Base-by-base conservation (phyloP, 2,888 invertebrate genomes). In the Netelia inedita region DNA sequence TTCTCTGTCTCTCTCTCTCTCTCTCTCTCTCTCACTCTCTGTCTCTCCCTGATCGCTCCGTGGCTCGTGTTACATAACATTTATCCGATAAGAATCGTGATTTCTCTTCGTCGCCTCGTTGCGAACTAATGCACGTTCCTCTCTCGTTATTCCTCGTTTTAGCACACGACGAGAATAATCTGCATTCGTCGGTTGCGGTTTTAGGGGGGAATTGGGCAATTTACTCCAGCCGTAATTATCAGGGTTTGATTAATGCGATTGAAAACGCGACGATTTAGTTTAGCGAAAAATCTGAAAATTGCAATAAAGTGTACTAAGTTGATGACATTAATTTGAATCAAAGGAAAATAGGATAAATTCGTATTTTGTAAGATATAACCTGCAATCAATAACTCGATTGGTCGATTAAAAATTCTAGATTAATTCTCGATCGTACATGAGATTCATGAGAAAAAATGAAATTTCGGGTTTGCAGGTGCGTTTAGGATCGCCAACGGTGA, bases 401-500 rank as follows among this genome's bases (percentile, higher is more conserved):
- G 6, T 35, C 35, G 35, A 28, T 35, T 35, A 6, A 35, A 35
- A 3, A 35, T 35, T 5, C 3, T 5, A 35, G 35, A 35, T 35
- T 35, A 35, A 35, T 35, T 6, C 35, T 6, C 35, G 35, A 6
- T 5, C 35, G 35, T 35, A 6, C 35, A 1, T 6, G 35, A 35
- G 35, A 35, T 35, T 35, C 35, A 35, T 35, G 35, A 83, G 85
- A 83, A 85, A 85, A 83, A 87, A 79, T 86, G 85, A 83, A 85
- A 85, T 82, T 82, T 86, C 85, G 88, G 87, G 85, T 86, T 88
- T 85, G 65, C 88, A 92, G 93, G 91, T 93, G 61, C 91, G 92
- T 86, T 89, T 93, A 86, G 88, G 89, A 79, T 93, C 93, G 9
- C 92, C 93, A 61, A 87, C 90, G 79, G 89, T 89, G 73, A 92